phyloP scores from a whole-genome alignment of 2,888 invertebrate species.

The Cerastis rubricosa region DNA sequence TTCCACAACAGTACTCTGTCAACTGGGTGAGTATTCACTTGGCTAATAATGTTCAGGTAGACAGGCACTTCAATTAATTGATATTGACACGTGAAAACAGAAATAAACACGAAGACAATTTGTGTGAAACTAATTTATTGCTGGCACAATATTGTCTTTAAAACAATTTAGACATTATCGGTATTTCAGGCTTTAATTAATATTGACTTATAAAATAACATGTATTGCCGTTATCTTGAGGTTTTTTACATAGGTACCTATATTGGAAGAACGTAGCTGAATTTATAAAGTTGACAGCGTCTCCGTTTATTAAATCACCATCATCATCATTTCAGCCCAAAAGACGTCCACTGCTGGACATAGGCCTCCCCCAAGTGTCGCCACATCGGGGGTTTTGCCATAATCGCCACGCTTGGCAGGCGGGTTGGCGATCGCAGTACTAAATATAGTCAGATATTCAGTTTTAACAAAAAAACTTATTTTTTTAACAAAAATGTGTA shows the following conservation, averaged over 20 bases:
- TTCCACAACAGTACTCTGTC: slow-evolving; percentile 35
- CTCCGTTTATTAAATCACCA: too few species aligned
- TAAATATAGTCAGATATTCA: not conserved
- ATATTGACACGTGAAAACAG: not conserved
- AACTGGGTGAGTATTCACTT: slow-evolving; percentile 37
- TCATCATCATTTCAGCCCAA: too few species aligned
- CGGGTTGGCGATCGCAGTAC: too few species aligned
- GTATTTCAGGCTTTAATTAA: not conserved
- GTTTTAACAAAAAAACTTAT: not conserved
- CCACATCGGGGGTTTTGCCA: too few species aligned
- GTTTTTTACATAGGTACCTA: not conserved
- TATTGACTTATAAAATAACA: not conserved
- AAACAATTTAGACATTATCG: not conserved
- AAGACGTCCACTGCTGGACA: too few species aligned
- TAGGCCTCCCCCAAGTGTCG: too few species aligned
- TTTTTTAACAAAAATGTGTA: not conserved
- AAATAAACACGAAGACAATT: not conserved
- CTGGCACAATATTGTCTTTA: not conserved
- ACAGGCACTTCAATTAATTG: not conserved
- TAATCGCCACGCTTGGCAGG: too few species aligned
- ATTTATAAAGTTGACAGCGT: not conserved
- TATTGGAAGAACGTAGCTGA: not conserved
- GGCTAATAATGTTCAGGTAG: not conserved
- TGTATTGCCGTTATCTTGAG: not conserved
- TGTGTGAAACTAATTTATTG: not conserved